Percentiles rank a stretch among this genome's conserved stretches.
Conservation (phyloP, 2,797 vertebrate species). For the Leptoclinus maculatus region DNA sequence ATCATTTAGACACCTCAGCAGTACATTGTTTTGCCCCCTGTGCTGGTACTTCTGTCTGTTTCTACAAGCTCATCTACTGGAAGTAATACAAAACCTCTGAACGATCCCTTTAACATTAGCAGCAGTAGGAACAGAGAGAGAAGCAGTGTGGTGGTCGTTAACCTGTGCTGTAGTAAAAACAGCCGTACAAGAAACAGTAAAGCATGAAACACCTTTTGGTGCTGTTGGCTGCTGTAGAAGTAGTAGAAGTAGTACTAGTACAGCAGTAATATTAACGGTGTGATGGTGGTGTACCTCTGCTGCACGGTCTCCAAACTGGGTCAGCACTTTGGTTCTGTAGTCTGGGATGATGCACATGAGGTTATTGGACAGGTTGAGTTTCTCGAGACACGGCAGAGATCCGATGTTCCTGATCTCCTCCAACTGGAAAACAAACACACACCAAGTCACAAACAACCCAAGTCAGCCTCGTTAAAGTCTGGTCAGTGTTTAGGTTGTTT, state of each 20-base stretch:
- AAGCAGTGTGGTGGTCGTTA: neutral
- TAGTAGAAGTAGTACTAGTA: neutral
- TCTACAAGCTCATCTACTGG: neutral
- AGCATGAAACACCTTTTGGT: neutral
- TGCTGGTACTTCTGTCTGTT: too few species aligned
- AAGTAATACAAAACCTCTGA: too few species aligned
- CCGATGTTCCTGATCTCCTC: slow-evolving; percentile 93
- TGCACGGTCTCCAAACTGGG: slow-evolving; percentile 95
- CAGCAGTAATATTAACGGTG: neutral
- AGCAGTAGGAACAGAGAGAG: neutral
- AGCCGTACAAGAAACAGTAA: neutral
- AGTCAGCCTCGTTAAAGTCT: neutral
- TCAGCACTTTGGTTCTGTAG: slow-evolving; percentile 96
- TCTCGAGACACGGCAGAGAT: slow-evolving; percentile 93
- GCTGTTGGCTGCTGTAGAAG: neutral
- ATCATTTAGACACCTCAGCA: neutral
- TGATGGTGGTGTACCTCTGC: slow-evolving; percentile 87
- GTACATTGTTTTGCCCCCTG: neutral
- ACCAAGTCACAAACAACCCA: slow-evolving; percentile 17
- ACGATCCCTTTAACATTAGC: neutral
- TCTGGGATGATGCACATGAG: slow-evolving; percentile 96
- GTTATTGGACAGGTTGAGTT: slow-evolving; percentile 88
- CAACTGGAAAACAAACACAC: slow-evolving; percentile 83
- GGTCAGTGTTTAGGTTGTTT: neutral
- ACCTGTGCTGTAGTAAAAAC: neutral